Percentiles rank a stretch among this genome's conserved stretches.
phyloP scores from a whole-genome alignment of 2,113 vertebrate genomes.

The Rousettus leschenaultii region DNA sequence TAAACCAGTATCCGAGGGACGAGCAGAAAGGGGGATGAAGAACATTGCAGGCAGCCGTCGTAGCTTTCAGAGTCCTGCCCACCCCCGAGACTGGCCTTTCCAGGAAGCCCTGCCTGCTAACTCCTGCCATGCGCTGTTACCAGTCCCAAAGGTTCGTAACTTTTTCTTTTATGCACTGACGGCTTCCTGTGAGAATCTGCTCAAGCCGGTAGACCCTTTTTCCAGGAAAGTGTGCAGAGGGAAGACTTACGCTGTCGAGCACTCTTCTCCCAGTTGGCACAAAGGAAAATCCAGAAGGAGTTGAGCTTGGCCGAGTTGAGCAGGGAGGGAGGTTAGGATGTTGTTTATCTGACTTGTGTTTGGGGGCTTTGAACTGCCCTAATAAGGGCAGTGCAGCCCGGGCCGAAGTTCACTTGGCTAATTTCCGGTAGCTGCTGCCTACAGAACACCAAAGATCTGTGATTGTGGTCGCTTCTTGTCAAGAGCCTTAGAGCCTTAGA shows the following conservation, averaged over 20 bases:
- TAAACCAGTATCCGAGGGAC: background rate
- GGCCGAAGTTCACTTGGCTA: background rate
- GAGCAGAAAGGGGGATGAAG: background rate
- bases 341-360: background rate
- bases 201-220: background rate
- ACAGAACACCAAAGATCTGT: background rate
- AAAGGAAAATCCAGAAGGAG: background rate
- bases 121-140: background rate
- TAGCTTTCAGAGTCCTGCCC: background rate
- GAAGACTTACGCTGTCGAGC: background rate
- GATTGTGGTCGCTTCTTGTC: background rate
- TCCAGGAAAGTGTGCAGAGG: background rate
- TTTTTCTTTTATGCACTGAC: background rate
- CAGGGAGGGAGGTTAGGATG: background rate
- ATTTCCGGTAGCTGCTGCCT: background rate
- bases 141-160: rapidly evolving
- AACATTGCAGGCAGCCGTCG: background rate
- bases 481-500: background rate
- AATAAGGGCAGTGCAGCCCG: background rate
- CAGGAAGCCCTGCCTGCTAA: background rate
- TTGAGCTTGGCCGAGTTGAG: background rate
- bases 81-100: background rate
- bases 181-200: background rate
- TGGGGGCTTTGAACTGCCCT: background rate
- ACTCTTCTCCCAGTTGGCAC: background rate